Evolutionary conservation across 2,888 invertebrate species (phyloP).

Genomic region (Pediacus dermestoides): DNA sequence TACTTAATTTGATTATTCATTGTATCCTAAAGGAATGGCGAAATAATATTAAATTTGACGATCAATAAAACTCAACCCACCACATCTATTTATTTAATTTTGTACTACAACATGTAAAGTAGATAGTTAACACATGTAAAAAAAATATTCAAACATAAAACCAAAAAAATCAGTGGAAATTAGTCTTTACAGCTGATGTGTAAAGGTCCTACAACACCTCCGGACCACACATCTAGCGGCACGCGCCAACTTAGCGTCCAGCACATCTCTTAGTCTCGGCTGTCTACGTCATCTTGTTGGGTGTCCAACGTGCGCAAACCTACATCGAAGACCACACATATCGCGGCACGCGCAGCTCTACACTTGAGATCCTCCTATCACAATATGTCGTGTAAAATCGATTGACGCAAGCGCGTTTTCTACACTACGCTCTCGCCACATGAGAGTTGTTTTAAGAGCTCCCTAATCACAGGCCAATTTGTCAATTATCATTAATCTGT

Average conservation of each 20-base stretch:
- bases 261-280: constrained; percentile 2
- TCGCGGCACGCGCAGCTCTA: constrained; percentile 9
- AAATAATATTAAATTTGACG: no score
- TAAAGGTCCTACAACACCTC: constrained; percentile 4
- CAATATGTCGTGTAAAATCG: constrained; percentile 3
- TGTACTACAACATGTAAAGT: no score
- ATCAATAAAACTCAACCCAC: no score
- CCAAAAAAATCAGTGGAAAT: no score
- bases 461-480: constrained; percentile 21
- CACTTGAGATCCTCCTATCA: constrained; percentile 4
- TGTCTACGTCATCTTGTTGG: constrained; percentile 6
- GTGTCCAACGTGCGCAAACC: constrained; percentile 10
- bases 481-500: constrained; percentile 23
- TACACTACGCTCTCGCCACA: constrained; percentile 1
- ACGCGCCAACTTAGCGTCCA: constrained; percentile 6
- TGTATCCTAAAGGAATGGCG: no score
- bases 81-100: no score
- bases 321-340: constrained; percentile 11
- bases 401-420: constrained; percentile 3
- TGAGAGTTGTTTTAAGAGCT: constrained; percentile 3
- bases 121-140: no score
- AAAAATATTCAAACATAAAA: no score
- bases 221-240: constrained; percentile 8
- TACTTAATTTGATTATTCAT: no score
- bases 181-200: no score